Evolutionary conservation across 1,140 invertebrate species (phyloP).

Genomic region (Sycobia sp.): DNA sequence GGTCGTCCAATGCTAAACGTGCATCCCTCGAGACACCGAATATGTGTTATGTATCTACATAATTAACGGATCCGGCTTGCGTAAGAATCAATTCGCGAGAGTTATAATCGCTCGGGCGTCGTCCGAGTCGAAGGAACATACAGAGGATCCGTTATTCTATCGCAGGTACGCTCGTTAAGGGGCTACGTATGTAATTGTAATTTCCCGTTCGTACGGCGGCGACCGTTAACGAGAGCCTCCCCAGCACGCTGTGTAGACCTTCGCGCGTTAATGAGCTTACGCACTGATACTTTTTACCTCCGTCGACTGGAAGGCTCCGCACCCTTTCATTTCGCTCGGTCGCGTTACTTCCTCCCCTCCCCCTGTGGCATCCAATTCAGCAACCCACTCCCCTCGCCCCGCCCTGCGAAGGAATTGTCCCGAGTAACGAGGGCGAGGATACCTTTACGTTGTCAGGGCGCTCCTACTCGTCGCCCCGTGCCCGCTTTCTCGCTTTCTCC

Average conservation of each 20-base stretch:
- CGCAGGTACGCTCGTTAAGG: too few relatives aligned
- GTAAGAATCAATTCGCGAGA: slow-evolving; percentile 20
- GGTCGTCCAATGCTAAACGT: too few relatives aligned
- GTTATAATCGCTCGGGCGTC: neutral
- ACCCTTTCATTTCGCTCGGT: too few relatives aligned
- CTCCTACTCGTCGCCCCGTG: too few relatives aligned
- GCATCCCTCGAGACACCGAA: too few relatives aligned
- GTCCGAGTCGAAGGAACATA: neutral
- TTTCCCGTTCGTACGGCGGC: neutral
- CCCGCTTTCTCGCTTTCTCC: neutral
- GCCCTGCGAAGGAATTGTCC: slow-evolving; percentile 40
- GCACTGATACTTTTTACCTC: slow-evolving; percentile 11
- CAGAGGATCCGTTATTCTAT: slow-evolving; percentile 3
- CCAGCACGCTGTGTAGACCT: slow-evolving; percentile 58
- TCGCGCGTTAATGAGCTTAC: slow-evolving; percentile 54
- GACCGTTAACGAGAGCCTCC: slow-evolving; percentile 52
- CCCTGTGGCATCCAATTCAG: neutral
- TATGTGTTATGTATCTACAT: too few relatives aligned
- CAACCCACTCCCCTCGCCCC: slow-evolving; percentile 28
- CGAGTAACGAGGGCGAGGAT: slow-evolving; percentile 41
- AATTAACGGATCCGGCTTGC: too few relatives aligned
- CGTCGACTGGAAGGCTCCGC: too few relatives aligned
- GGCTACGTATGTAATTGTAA: too few relatives aligned
- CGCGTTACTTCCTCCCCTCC: too few relatives aligned
- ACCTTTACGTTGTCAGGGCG: neutral